phyloP scores from a whole-genome alignment of 2,888 invertebrate species.

The Empis stercorea region DNA sequence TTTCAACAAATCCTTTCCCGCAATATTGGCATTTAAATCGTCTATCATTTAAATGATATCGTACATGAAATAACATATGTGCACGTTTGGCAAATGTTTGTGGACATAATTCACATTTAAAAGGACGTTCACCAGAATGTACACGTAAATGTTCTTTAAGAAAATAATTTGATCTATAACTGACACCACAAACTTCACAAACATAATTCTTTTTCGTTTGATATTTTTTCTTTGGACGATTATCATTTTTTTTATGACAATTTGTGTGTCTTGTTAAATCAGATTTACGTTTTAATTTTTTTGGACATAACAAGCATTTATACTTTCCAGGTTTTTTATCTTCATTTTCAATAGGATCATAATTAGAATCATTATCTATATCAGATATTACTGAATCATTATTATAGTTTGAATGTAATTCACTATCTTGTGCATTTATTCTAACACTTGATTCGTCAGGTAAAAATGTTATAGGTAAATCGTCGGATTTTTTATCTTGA shows the following conservation, averaged over 20 bases:
- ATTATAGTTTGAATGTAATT: too few species aligned
- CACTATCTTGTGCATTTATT: background rate
- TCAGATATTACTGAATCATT: too few species aligned
- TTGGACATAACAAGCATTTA: background rate
- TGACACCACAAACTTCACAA: background rate
- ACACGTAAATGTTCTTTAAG: background rate
- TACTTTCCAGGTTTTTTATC: background rate
- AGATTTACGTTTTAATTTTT: background rate
- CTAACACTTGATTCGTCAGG: background rate
- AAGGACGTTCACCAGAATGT: background rate
- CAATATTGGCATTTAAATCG: background rate
- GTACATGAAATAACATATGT: background rate
- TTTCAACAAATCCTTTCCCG: background rate
- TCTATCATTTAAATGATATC: background rate
- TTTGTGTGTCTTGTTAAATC: background rate
- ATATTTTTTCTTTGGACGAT: background rate
- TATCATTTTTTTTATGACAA: background rate
- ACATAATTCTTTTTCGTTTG: background rate
- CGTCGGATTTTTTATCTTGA: background rate
- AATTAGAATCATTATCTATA: background rate
- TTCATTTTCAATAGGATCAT: background rate
- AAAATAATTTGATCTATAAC: background rate
- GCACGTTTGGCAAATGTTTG: background rate
- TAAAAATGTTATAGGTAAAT: background rate
- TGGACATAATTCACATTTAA: background rate